A percentile compares a stretch with the other conserved stretches of the same genome.
These are phyloP conservation scores for Hyles vespertilio DNA, from an alignment of 1,140 invertebrate genomes.

Conservation along the genomic window DNA sequence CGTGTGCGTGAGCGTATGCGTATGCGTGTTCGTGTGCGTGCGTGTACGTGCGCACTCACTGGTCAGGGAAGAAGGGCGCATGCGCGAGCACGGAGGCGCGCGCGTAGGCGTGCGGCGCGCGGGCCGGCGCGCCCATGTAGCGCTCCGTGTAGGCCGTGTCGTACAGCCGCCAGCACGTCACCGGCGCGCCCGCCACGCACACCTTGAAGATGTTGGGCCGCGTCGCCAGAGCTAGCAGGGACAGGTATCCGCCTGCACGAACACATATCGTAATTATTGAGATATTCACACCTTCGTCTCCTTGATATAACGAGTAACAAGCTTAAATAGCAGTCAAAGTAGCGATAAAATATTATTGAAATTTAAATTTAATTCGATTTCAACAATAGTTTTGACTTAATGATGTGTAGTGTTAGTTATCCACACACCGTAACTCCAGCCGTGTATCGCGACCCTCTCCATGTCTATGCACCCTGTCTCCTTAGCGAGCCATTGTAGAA, in stretches of 20 bases:
- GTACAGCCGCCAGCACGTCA: constrained; percentile 96
- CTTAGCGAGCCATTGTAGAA: constrained; percentile 90
- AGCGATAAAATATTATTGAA: too few species aligned
- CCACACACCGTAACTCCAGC: constrained; percentile 95
- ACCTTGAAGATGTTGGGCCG: constrained; percentile 90
- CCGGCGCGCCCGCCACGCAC: constrained; percentile 96
- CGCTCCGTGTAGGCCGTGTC: constrained; percentile 97
- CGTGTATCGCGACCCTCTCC: constrained; percentile 94
- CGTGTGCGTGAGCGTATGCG: too few species aligned
- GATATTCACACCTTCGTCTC: not conserved
- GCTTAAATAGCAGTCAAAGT: too few species aligned
- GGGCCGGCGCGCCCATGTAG: constrained; percentile 93
- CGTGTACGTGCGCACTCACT: constrained; percentile 80
- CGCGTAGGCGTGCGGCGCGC: constrained; percentile 56
- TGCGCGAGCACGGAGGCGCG: constrained; percentile 72
- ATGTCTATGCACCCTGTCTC: constrained; percentile 93
- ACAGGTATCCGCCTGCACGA: constrained; percentile 84
- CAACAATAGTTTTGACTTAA: too few species aligned
- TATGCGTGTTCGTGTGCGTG: not conserved
- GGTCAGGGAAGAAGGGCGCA: constrained; percentile 92
- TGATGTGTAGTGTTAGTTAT: not conserved
- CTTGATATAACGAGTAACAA: too few species aligned
- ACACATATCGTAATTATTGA: not conserved
- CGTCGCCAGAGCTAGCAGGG: constrained; percentile 89
- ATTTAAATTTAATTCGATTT: too few species aligned